Percentiles rank a stretch among this genome's conserved stretches.
These are phyloP conservation scores for Scaptomyza reducta DNA, from an alignment of 2,888 invertebrate species.

Conservation along the genomic window DNA sequence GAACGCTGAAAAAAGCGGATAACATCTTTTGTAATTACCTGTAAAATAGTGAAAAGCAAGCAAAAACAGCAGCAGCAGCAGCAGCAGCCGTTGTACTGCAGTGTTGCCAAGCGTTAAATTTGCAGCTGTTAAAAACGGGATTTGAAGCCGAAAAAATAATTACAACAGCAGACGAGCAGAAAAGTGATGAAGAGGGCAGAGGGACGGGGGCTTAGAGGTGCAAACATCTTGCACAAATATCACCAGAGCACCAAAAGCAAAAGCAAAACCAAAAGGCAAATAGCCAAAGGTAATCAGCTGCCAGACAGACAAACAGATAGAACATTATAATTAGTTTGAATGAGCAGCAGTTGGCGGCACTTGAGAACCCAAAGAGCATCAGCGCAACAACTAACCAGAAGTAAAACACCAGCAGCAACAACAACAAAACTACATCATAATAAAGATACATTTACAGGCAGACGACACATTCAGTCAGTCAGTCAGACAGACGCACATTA, in stretches of 20 bases:
- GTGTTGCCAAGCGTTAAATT: conserved; percentile 56
- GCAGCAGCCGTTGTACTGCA: conserved; percentile 20
- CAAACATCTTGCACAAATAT: conserved; percentile 38
- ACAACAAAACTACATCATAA: conserved; percentile 23
- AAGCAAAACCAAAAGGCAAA: conserved; percentile 50
- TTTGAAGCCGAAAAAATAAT: conserved; percentile 24
- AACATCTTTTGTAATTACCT: conserved; percentile 66
- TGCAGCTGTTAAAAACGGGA: conserved; percentile 67
- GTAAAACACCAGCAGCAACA: no score
- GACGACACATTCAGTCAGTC: conserved; percentile 14
- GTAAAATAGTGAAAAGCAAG: conserved; percentile 32
- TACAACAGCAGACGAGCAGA: conserved; percentile 3
- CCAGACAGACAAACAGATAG: conserved; percentile 19
- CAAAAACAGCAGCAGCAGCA: conserved; percentile 24
- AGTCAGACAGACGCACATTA: conserved; percentile 48
- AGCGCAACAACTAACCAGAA: conserved; percentile 14
- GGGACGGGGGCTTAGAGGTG: conserved; percentile 32
- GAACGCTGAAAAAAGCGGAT: conserved; percentile 27
- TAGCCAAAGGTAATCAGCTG: conserved; percentile 69
- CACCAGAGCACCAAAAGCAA: conserved; percentile 13
- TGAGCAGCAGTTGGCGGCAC: conserved; percentile 50
- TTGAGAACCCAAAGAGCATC: conserved; percentile 40
- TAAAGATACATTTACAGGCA: conserved; percentile 45
- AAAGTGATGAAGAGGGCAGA: no score
- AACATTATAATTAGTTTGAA: conserved; percentile 68